phyloP scores from a whole-genome alignment of 2,888 invertebrate genomes.

The Sinodicranocentrus sp. region DNA sequence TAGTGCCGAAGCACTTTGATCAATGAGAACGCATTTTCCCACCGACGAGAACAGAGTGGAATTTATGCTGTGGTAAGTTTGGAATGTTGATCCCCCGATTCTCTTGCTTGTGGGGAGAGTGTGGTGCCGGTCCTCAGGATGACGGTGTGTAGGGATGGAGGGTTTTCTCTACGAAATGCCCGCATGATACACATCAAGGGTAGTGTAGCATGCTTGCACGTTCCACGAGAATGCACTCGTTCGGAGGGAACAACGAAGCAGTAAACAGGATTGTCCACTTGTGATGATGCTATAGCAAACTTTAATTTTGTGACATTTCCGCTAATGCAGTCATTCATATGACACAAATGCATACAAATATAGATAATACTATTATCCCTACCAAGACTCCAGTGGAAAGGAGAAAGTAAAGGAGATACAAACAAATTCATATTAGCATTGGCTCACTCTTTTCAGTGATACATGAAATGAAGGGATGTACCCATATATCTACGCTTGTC shows the following conservation, averaged over 20 bases:
- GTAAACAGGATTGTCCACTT: conserved; percentile 35
- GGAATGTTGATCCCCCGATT: background rate
- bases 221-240: background rate
- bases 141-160: too few relatives aligned
- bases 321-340: conserved; percentile 52
- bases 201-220: too few relatives aligned
- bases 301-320: conserved; percentile 56
- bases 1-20: conserved; percentile 24
- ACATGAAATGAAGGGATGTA: too few relatives aligned
- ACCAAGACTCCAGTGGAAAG: background rate
- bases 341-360: background rate
- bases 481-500: too few relatives aligned
- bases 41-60: too few relatives aligned
- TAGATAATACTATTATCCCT: conserved; percentile 4
- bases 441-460: too few relatives aligned
- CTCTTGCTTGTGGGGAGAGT: background rate
- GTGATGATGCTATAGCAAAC: conserved; percentile 27
- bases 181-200: too few relatives aligned
- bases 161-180: too few relatives aligned
- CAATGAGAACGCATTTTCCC: conserved; percentile 21
- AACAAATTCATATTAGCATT: too few relatives aligned
- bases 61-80: too few relatives aligned
- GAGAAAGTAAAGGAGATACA: too few relatives aligned
- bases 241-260: conserved; percentile 2
- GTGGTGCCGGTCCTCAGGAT: background rate